Evolutionary conservation across 2,888 invertebrate species (phyloP).

Genomic region (Phlogophora meticulosa): DNA sequence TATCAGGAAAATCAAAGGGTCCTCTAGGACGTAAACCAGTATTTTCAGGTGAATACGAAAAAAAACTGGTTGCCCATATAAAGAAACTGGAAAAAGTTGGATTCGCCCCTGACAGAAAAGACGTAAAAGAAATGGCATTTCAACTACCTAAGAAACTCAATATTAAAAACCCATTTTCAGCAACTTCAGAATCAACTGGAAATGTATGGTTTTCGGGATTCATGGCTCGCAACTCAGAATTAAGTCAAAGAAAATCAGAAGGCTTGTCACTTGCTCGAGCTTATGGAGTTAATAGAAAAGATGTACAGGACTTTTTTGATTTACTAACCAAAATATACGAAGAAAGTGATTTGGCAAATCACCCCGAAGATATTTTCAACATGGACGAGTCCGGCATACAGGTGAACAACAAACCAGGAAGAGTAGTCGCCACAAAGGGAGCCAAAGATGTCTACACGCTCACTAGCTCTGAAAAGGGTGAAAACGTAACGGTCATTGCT

Average conservation of each 20-base stretch:
- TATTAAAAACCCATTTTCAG: constrained; percentile 36
- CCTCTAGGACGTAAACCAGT: constrained; percentile 18
- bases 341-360: constrained; percentile 65
- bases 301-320: constrained; percentile 65
- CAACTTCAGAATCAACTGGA: constrained; percentile 23
- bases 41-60: constrained; percentile 20
- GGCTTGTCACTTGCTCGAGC: constrained; percentile 66
- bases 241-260: constrained; percentile 67
- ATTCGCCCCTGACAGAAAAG: constrained; percentile 40
- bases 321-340: constrained; percentile 54
- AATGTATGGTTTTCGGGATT: constrained; percentile 45
- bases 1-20: constrained; percentile 16
- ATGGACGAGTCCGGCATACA: constrained; percentile 78
- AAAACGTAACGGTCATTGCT: constrained; percentile 69
- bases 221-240: constrained; percentile 16
- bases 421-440: constrained; percentile 74
- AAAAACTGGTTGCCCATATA: constrained; percentile 22
- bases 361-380: constrained; percentile 73
- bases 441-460: constrained; percentile 51
- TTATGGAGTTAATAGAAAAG: constrained; percentile 64
- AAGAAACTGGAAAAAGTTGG: constrained; percentile 11
- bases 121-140: constrained; percentile 46
- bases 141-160: constrained; percentile 36
- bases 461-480: constrained; percentile 54
- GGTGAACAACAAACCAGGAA: constrained; percentile 73